A percentile compares a stretch with the other conserved stretches of the same genome.
Conservation (phyloP, 2,113 vertebrate genomes). For the Ailuropoda melanoleuca region DNA sequence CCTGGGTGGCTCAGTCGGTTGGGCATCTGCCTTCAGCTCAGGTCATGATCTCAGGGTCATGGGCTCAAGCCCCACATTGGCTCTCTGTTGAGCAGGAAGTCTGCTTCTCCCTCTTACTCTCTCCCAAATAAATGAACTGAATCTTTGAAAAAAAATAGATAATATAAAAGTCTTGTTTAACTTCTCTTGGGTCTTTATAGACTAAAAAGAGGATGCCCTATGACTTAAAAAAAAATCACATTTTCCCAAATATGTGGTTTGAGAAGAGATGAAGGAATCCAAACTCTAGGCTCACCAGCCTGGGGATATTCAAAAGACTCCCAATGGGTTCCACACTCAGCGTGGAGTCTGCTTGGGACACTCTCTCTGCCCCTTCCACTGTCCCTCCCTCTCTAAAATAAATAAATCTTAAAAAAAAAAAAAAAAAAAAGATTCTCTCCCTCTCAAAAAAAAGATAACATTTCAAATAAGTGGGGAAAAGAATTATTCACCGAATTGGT, state of each 20-base stretch:
- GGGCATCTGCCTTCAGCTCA: too few relatives aligned
- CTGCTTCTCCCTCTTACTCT: too few relatives aligned
- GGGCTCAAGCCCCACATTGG: too few relatives aligned
- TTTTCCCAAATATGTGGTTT: background rate
- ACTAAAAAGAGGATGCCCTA: background rate
- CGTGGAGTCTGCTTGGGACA: background rate
- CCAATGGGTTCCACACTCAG: background rate
- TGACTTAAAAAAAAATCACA: background rate
- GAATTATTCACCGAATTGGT: background rate
- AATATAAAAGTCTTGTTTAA: background rate
- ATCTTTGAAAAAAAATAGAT: background rate
- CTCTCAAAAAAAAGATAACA: background rate
- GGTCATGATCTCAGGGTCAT: too few relatives aligned
- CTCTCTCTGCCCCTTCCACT: background rate
- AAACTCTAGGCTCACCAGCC: background rate
- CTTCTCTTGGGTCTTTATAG: background rate
- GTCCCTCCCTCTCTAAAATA: background rate
- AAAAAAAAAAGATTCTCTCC: background rate
- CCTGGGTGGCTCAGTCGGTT: background rate
- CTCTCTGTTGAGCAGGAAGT: too few relatives aligned
- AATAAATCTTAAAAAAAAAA: background rate
- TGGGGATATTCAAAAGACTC: background rate
- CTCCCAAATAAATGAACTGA: too few relatives aligned
- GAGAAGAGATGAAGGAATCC: background rate
- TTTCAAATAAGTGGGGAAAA: slow-evolving; percentile 13